Conservation (phyloP, 2,113 vertebrate species). For the Cepphus grylle region DNA sequence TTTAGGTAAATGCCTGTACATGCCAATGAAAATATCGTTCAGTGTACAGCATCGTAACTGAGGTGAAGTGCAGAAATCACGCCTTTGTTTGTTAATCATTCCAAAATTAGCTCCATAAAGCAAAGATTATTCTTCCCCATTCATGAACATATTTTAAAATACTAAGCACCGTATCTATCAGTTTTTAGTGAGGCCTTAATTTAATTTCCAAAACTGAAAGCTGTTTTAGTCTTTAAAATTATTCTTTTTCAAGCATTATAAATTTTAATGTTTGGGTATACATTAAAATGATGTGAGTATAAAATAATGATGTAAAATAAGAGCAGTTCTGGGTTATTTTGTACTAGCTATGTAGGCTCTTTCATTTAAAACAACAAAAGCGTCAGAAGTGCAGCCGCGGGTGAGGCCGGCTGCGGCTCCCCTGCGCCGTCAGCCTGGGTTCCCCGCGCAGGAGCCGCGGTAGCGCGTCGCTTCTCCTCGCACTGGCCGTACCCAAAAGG, state of each 20-base stretch:
- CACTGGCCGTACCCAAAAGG: background rate
- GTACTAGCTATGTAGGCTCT: background rate
- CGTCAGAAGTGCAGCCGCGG: background rate
- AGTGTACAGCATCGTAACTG: background rate
- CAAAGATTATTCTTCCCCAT: constrained; percentile 10
- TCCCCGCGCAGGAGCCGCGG: background rate
- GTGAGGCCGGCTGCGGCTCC: background rate
- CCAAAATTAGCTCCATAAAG: constrained; percentile 5
- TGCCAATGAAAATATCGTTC: background rate
- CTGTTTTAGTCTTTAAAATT: background rate
- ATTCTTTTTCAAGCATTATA: background rate
- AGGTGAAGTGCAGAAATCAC: background rate
- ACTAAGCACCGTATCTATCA: background rate
- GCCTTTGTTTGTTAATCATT: background rate
- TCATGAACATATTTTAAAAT: background rate
- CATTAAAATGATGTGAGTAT: background rate
- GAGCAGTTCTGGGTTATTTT: background rate
- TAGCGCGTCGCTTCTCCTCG: background rate
- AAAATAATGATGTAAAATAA: background rate
- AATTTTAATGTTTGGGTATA: background rate
- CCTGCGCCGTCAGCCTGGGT: background rate
- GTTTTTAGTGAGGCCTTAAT: background rate
- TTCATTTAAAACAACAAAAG: background rate
- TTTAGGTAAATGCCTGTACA: background rate
- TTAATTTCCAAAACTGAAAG: background rate